Percentiles rank a stretch among this genome's conserved stretches.
Evolutionary conservation across 2,797 vertebrate species (phyloP).

Genomic region (Manis crassicaudata): DNA sequence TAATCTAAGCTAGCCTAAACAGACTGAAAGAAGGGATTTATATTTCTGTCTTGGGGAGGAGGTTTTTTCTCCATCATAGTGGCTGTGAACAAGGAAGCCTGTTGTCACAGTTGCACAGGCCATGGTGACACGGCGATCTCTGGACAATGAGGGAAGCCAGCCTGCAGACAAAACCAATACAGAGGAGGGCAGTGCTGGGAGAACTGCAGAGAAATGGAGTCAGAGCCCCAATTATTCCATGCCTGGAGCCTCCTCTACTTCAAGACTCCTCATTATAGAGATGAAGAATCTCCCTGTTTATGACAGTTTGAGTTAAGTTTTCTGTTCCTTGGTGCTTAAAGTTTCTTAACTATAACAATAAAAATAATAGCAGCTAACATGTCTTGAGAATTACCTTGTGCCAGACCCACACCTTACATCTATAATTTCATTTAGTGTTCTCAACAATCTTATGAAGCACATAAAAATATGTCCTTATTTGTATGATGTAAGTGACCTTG

Average conservation of each 20-base stretch:
- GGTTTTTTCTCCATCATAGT: conserved; percentile 7
- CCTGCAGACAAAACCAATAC: conserved; percentile 52
- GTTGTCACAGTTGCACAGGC: conserved; percentile 49
- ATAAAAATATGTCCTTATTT: neutral
- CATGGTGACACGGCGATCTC: conserved; percentile 40
- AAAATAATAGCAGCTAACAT: conserved; percentile 49
- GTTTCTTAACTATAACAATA: neutral
- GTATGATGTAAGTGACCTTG: neutral
- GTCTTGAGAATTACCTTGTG: conserved; percentile 35
- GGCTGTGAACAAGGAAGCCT: conserved; percentile 63
- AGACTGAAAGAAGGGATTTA: neutral
- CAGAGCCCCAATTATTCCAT: conserved; percentile 58
- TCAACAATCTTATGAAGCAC: conserved; percentile 20
- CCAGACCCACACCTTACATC: conserved; percentile 7
- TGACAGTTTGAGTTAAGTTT: neutral
- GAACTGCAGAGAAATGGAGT: conserved; percentile 39
- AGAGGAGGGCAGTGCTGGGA: conserved; percentile 41
- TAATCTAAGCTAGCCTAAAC: neutral
- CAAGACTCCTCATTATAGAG: conserved; percentile 48
- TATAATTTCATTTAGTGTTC: conserved; percentile 47
- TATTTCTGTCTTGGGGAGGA: conserved; percentile 11
- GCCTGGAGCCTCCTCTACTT: neutral
- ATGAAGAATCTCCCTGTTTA: conserved; percentile 64
- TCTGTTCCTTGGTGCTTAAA: conserved; percentile 52
- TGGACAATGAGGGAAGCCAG: conserved; percentile 64